Evolutionary conservation across 2,113 vertebrate genomes (phyloP).

Genomic region (Nycticryphes semicollaris): DNA sequence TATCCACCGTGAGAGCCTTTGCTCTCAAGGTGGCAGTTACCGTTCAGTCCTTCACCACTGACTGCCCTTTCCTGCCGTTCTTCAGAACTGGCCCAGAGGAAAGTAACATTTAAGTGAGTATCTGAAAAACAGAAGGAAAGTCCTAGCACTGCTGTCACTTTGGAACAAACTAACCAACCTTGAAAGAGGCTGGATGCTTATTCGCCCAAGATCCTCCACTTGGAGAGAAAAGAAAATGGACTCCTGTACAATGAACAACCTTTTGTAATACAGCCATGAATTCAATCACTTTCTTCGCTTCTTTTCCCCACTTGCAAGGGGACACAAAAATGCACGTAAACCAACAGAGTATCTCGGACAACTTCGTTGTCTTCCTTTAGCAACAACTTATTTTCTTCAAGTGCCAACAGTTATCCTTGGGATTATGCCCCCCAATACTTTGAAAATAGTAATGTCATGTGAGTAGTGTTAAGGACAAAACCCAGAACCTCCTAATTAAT

Average conservation of each 20-base stretch:
- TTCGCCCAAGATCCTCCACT: neutral
- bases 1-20: neutral
- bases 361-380: neutral
- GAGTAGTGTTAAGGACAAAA: neutral
- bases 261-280: neutral
- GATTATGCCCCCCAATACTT: neutral
- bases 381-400: neutral
- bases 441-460: neutral
- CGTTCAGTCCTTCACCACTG: neutral
- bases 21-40: neutral
- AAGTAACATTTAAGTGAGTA: neutral
- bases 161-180: neutral
- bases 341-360: neutral
- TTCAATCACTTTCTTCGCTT: neutral
- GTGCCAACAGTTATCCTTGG: neutral
- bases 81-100: neutral
- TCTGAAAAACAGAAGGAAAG: neutral
- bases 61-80: neutral
- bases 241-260: accelerated
- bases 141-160: neutral
- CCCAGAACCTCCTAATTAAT: neutral
- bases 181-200: neutral
- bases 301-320: neutral
- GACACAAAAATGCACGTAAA: neutral
- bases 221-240: neutral